These are phyloP conservation scores for Amblyraja radiata DNA, from an alignment of 2,797 vertebrate genomes.

Conservation along the genomic window DNA sequence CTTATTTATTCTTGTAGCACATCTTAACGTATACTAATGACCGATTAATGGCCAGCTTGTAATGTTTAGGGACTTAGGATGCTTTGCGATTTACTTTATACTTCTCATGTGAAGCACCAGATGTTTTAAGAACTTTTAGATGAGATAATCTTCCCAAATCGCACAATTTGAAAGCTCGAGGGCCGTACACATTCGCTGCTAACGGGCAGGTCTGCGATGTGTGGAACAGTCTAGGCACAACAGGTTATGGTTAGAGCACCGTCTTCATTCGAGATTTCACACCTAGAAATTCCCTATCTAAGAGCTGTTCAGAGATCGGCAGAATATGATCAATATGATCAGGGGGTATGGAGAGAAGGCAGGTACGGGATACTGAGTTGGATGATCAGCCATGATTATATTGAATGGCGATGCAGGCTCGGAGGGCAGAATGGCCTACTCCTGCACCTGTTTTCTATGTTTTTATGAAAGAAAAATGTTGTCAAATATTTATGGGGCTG, in stretches of 20 bases:
- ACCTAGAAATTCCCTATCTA: not conserved
- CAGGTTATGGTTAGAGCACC: not conserved
- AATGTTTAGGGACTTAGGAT: conserved; percentile 32
- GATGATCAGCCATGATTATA: too few relatives aligned
- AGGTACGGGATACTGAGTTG: too few relatives aligned
- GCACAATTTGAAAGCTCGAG: not conserved
- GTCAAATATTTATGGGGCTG: not conserved
- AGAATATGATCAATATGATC: not conserved
- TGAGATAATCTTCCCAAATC: conserved; percentile 26
- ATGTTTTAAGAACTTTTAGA: conserved; percentile 24
- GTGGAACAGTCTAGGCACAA: not conserved
- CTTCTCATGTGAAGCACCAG: conserved; percentile 23
- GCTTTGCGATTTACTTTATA: conserved; percentile 25
- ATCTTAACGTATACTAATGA: not conserved
- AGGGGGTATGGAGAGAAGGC: too few relatives aligned
- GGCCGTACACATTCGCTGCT: not conserved
- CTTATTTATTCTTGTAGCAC: conserved; percentile 21
- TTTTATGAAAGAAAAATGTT: not conserved
- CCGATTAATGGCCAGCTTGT: conserved; percentile 28
- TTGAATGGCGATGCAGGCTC: too few relatives aligned
- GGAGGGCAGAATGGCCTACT: too few relatives aligned
- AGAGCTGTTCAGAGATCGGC: too few relatives aligned
- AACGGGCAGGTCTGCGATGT: not conserved
- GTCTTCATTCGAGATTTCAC: not conserved
- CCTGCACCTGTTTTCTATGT: too few relatives aligned